Evolutionary conservation across 1,140 invertebrate species (phyloP).

Genomic region (Dryas iulia): DNA sequence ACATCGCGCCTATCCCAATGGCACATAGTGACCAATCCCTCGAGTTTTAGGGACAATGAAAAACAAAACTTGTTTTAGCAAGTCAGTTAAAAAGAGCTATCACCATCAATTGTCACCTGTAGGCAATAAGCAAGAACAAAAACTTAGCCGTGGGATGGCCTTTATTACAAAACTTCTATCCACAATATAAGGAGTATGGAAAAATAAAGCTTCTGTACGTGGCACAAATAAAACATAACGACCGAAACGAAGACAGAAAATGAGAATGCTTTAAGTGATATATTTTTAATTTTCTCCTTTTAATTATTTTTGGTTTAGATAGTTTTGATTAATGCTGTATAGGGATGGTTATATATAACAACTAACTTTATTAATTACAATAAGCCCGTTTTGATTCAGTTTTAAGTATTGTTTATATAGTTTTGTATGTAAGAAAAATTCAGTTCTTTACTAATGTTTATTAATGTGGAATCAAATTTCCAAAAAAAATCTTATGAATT

Average conservation of each 20-base stretch:
- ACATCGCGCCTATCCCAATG: too few relatives aligned
- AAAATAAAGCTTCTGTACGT: constrained; percentile 76
- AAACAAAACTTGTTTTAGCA: constrained; percentile 51
- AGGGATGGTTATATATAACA: too few relatives aligned
- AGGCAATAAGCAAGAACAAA: constrained; percentile 69
- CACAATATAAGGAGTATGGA: constrained; percentile 59
- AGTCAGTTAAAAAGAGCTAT: constrained; percentile 73
- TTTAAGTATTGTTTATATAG: too few relatives aligned
- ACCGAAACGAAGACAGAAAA: constrained; percentile 3
- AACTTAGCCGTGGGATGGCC: constrained; percentile 62
- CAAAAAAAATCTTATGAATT: too few relatives aligned
- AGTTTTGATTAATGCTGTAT: too few relatives aligned
- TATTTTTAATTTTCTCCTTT: background rate
- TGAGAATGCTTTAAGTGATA: background rate
- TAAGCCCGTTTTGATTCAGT: too few relatives aligned
- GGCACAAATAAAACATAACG: constrained; percentile 58
- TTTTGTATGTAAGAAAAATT: too few relatives aligned
- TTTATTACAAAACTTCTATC: constrained; percentile 78
- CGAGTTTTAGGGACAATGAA: constrained; percentile 30
- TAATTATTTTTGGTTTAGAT: background rate
- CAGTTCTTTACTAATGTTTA: too few relatives aligned
- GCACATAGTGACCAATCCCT: constrained; percentile 1
- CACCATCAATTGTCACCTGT: constrained; percentile 75
- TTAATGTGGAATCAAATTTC: too few relatives aligned
- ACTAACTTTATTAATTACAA: too few relatives aligned